A percentile compares a stretch with the other conserved stretches of the same genome.
phyloP scores from a whole-genome alignment of 1,140 invertebrate genomes.

The Telenomus remus region DNA sequence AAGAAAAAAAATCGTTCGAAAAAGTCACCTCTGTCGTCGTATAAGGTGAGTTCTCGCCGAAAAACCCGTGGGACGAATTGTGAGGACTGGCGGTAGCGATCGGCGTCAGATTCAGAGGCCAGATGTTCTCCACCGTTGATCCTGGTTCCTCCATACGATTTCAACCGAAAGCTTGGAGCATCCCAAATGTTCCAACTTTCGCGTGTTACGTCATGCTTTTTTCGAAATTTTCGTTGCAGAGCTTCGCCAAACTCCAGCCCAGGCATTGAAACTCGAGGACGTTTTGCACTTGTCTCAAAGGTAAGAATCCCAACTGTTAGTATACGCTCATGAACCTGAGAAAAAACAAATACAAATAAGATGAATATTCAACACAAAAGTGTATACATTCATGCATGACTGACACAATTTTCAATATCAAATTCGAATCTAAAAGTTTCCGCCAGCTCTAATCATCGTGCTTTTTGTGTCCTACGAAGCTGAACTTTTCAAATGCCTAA shows the following conservation, averaged over 20 bases:
- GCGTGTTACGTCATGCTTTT: slow-evolving; percentile 59
- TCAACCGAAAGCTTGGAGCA: slow-evolving; percentile 72
- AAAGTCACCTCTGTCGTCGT: slow-evolving; percentile 65
- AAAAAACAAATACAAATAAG: slow-evolving; percentile 1
- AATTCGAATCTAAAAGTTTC: slow-evolving; percentile 28
- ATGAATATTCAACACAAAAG: not conserved
- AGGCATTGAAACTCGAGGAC: slow-evolving; percentile 57
- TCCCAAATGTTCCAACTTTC: slow-evolving; percentile 62
- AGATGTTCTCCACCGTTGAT: slow-evolving; percentile 64
- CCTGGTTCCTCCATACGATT: slow-evolving; percentile 74
- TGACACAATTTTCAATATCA: slow-evolving; percentile 1
- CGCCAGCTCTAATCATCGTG: slow-evolving; percentile 9
- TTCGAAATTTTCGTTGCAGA: slow-evolving; percentile 57
- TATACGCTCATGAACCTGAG: slow-evolving; percentile 26
- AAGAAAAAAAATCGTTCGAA: too few relatives aligned
- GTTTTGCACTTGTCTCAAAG: slow-evolving; percentile 47
- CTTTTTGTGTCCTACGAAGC: slow-evolving; percentile 9
- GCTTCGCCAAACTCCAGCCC: slow-evolving; percentile 44
- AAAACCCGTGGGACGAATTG: slow-evolving; percentile 66
- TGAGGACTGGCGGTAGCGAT: slow-evolving; percentile 58
- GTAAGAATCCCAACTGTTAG: slow-evolving; percentile 23
- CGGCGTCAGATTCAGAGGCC: slow-evolving; percentile 68
- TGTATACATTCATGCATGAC: not conserved
- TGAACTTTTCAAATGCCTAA: slow-evolving; percentile 16
- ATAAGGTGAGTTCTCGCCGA: slow-evolving; percentile 71